Evolutionary conservation across 2,888 invertebrate genomes (phyloP).

Genomic region (Lucinisca nassula): DNA sequence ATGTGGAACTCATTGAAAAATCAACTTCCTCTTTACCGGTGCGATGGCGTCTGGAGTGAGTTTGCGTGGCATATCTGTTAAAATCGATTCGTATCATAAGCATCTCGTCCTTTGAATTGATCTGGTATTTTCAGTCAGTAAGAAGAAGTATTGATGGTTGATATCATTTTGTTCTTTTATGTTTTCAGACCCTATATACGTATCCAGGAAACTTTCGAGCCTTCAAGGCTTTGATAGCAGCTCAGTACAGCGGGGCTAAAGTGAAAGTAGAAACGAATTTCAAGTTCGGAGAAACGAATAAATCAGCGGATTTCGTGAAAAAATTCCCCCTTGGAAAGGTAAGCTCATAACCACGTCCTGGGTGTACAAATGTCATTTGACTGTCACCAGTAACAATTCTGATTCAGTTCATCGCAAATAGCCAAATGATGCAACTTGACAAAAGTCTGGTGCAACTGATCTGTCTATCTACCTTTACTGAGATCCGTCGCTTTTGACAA

Average conservation of each 20-base stretch:
- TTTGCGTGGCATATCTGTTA: conserved; percentile 72
- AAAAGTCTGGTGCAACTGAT: too few species aligned
- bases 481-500: too few species aligned
- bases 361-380: too few species aligned
- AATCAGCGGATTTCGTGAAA: conserved; percentile 94
- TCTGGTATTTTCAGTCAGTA: too few species aligned
- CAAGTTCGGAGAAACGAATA: conserved; percentile 98
- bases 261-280: conserved; percentile 90
- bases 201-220: conserved; percentile 99
- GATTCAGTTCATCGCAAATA: too few species aligned
- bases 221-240: conserved; percentile 98
- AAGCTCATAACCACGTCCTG: too few species aligned
- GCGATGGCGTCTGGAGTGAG: conserved; percentile 90
- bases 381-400: too few species aligned
- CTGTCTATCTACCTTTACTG: too few species aligned
- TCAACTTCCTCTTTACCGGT: conserved; percentile 84
- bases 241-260: conserved; percentile 96
- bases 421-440: too few species aligned
- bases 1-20: conserved; percentile 44
- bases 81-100: background rate
- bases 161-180: conserved; percentile 8
- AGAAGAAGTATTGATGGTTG: too few species aligned
- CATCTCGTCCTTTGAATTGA: background rate
- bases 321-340: conserved; percentile 99
- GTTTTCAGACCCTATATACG: conserved; percentile 97